Evolutionary conservation across 2,113 vertebrate species (phyloP).

Genomic region (Choloepus hoffmanni): DNA sequence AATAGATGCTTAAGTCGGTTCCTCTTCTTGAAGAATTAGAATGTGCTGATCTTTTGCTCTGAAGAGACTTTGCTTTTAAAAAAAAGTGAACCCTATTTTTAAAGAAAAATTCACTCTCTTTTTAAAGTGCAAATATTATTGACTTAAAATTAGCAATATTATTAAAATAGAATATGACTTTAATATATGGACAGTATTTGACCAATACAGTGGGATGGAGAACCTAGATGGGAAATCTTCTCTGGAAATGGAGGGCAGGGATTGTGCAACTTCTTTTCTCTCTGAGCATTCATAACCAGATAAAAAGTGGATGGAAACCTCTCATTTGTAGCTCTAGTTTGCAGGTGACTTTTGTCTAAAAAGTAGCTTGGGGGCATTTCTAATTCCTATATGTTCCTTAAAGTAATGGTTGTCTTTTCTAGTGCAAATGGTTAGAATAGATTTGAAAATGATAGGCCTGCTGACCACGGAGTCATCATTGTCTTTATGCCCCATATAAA

Average conservation of each 20-base stretch:
- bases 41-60: background rate
- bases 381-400: background rate
- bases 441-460: background rate
- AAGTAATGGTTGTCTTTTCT: slow-evolving; percentile 29
- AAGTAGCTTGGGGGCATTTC: slow-evolving; percentile 10
- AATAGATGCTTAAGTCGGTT: background rate
- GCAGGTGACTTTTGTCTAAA: slow-evolving; percentile 48
- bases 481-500: background rate
- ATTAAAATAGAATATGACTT: slow-evolving; percentile 25
- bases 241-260: background rate
- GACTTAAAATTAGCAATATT: slow-evolving; percentile 16
- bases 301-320: background rate
- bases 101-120: slow-evolving; percentile 41
- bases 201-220: background rate
- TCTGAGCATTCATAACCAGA: background rate
- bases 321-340: background rate
- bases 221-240: background rate
- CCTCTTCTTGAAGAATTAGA: background rate
- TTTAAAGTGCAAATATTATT: slow-evolving; percentile 44
- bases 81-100: slow-evolving; percentile 37
- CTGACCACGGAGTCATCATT: background rate
- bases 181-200: background rate
- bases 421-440: background rate
- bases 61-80: background rate
- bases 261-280: background rate